Conservation (phyloP, 1,140 invertebrate species). For the Bombus confusus region DNA sequence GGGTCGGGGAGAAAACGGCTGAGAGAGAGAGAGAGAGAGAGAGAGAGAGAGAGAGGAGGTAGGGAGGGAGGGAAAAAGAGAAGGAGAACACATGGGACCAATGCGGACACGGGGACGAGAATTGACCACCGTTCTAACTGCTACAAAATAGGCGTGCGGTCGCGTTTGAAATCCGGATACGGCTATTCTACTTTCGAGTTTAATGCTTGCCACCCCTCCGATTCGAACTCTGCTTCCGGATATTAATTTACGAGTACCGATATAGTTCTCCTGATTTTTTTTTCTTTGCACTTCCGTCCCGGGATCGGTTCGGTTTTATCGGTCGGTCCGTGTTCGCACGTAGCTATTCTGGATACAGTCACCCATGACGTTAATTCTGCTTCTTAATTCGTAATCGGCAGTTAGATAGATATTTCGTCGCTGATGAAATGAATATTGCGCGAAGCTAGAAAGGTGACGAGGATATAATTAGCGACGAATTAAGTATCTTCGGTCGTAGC, state of each 20-base stretch:
- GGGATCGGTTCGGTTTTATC: not conserved
- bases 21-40: not conserved
- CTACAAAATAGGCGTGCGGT: constrained; percentile 75
- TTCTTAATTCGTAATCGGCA: not conserved
- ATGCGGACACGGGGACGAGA: constrained; percentile 13
- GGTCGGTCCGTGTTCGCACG: not conserved
- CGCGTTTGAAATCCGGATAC: constrained; percentile 71
- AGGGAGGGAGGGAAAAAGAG: not conserved
- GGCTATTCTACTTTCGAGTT: constrained; percentile 71
- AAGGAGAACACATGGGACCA: constrained; percentile 3
- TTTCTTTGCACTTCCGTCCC: not conserved
- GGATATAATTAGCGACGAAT: no score
- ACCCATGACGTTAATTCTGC: not conserved
- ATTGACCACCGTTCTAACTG: constrained; percentile 67
- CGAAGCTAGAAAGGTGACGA: not conserved
- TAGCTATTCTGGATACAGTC: no score
- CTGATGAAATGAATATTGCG: not conserved
- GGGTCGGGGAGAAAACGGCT: constrained; percentile 43
- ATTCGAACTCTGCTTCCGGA: constrained; percentile 7
- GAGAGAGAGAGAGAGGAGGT: not conserved
- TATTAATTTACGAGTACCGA: constrained; percentile 30
- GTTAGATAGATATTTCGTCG: not conserved
- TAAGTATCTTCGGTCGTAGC: no score
- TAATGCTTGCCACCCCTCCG: constrained; percentile 63
- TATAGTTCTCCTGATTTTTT: not conserved